These are phyloP conservation scores for Characodon lateralis DNA, from an alignment of 2,797 vertebrate genomes.

Conservation along the genomic window DNA sequence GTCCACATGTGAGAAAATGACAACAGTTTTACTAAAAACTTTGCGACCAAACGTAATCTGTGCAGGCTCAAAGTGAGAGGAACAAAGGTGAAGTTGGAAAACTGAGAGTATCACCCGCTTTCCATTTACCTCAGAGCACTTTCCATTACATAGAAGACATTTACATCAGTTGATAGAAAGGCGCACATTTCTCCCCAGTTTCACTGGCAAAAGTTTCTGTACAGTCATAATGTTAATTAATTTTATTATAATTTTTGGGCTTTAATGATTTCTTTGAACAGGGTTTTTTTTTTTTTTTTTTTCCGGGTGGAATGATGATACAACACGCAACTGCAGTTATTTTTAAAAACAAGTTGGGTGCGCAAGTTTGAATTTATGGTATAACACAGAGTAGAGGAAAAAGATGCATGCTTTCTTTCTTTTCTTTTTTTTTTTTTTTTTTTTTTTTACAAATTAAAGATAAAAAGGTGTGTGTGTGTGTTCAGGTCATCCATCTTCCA, in stretches of 20 bases:
- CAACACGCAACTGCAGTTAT: too few species aligned
- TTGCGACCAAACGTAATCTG: neutral
- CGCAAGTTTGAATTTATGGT: too few species aligned
- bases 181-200: neutral
- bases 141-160: neutral
- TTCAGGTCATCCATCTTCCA: too few species aligned
- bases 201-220: neutral
- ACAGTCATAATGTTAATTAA: neutral
- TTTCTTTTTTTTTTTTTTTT: too few species aligned
- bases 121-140: constrained; percentile 1
- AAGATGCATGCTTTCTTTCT: too few species aligned
- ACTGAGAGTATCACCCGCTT: neutral
- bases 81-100: neutral
- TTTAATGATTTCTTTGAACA: neutral
- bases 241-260: neutral
- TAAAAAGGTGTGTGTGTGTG: too few species aligned
- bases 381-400: too few species aligned
- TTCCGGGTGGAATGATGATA: too few species aligned
- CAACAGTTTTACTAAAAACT: neutral
- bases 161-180: constrained; percentile 1
- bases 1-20: neutral
- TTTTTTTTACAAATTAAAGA: too few species aligned
- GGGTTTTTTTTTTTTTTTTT: neutral
- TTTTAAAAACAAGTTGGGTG: too few species aligned
- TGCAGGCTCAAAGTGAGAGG: neutral